phyloP scores from a whole-genome alignment of 2,797 vertebrate genomes.

The Diglossa cyanea region DNA sequence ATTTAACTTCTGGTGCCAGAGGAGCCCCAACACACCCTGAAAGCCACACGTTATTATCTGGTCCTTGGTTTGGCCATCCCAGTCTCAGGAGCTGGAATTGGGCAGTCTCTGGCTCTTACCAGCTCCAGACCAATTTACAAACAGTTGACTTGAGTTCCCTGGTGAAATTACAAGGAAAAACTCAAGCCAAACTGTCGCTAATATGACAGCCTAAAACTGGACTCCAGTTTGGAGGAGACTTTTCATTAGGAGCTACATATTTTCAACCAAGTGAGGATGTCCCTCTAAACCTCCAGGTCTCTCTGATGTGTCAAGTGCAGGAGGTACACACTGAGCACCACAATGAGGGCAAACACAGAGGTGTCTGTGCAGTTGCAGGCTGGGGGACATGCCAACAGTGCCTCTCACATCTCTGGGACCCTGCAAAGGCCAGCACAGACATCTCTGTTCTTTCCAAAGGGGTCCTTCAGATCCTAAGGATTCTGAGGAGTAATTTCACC shows the following conservation, averaged over 20 bases:
- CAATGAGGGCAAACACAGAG: not conserved
- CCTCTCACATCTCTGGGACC: not conserved
- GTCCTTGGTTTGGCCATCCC: not conserved
- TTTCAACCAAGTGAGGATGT: not conserved
- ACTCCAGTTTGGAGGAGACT: not conserved
- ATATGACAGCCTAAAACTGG: not conserved
- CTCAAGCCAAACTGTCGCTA: not conserved
- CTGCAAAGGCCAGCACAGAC: not conserved
- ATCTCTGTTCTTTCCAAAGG: not conserved
- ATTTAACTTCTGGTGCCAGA: not conserved
- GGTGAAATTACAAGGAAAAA: not conserved
- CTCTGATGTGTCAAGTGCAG: fast-evolving
- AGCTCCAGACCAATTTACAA: not conserved
- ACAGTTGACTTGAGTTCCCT: not conserved
- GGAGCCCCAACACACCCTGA: not conserved
- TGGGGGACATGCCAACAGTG: fast-evolving
- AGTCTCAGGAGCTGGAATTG: not conserved
- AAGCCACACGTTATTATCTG: not conserved
- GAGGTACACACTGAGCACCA: not conserved
- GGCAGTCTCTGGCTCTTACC: not conserved
- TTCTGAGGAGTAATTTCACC: not conserved
- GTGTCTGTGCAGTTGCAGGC: not conserved
- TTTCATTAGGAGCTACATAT: not conserved
- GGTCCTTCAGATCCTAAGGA: not conserved
- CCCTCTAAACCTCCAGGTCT: not conserved